phyloP scores from a whole-genome alignment of 2,888 invertebrate genomes.

The Podotricha telesiphe region DNA sequence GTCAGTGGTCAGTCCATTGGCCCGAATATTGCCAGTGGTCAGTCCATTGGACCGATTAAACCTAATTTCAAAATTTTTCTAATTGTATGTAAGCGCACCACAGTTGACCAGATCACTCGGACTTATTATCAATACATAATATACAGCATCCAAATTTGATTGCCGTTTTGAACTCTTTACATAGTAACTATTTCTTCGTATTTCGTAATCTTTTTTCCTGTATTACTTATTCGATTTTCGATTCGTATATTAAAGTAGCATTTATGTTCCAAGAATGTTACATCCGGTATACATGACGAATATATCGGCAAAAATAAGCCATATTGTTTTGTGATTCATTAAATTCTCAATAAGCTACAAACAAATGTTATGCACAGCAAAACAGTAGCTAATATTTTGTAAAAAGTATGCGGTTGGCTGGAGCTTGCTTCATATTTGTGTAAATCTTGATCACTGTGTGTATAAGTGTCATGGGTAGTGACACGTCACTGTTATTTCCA shows the following conservation, averaged over 20 bases:
- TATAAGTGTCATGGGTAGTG: background rate
- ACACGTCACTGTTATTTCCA: background rate
- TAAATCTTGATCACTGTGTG: background rate
- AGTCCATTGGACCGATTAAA: no score
- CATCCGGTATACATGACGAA: conserved; percentile 38
- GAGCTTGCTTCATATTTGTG: conserved; percentile 11
- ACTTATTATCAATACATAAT: no score
- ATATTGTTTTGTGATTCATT: conserved; percentile 42
- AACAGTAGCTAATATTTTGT: conserved; percentile 34
- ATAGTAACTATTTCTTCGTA: conserved; percentile 8
- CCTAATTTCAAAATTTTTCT: no score
- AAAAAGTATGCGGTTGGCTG: conserved; percentile 29
- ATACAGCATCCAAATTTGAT: background rate
- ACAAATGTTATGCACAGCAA: conserved; percentile 44
- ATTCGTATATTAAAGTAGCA: background rate
- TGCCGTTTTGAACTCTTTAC: background rate
- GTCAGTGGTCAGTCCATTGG: no score
- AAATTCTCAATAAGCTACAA: conserved; percentile 40
- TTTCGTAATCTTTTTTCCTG: conserved; percentile 23
- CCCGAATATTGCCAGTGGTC: no score
- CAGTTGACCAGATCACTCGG: no score
- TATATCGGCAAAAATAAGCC: conserved; percentile 25
- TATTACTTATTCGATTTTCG: conserved; percentile 8
- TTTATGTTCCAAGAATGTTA: conserved; percentile 40
- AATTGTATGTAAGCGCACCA: no score